Percentiles rank a stretch among this genome's conserved stretches.
phyloP scores from a whole-genome alignment of 2,113 vertebrate species.

The Scomber colias region DNA sequence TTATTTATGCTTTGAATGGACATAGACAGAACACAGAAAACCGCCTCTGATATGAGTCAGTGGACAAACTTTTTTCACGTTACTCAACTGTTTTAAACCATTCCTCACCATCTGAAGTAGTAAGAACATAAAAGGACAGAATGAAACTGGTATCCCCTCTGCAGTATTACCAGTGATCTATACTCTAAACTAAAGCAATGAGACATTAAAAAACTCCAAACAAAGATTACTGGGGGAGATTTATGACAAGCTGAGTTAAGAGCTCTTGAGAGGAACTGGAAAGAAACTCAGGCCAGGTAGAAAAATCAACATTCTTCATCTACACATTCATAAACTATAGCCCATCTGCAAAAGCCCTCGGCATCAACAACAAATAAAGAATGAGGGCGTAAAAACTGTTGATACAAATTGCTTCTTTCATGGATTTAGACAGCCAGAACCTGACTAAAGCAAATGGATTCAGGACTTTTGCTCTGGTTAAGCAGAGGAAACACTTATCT shows the following conservation, averaged over 20 bases:
- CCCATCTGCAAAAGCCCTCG: conserved; percentile 9
- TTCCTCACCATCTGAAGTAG: conserved; percentile 2
- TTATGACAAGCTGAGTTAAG: conserved; percentile 31
- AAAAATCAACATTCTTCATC: conserved; percentile 12
- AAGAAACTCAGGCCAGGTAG: conserved; percentile 29
- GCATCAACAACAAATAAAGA: conserved; percentile 21
- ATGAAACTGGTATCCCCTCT: conserved; percentile 10
- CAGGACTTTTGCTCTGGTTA: conserved; percentile 16
- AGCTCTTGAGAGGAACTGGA: conserved; percentile 19
- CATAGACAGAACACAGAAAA: conserved; percentile 29
- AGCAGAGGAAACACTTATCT: conserved; percentile 59
- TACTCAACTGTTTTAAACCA: conserved; percentile 34
- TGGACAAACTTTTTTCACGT: conserved; percentile 17
- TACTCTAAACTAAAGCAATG: conserved; percentile 35
- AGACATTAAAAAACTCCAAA: conserved; percentile 46
- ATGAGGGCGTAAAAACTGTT: conserved; percentile 13
- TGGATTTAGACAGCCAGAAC: conserved; percentile 1
- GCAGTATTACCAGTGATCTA: conserved; percentile 24
- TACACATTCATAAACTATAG: conserved; percentile 4
- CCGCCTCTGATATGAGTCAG: conserved; percentile 25
- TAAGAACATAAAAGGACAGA: conserved; percentile 29
- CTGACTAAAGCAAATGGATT: conserved; percentile 23
- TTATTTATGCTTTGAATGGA: conserved; percentile 14
- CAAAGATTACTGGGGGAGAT: conserved; percentile 12
- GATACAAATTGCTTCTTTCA: conserved; percentile 17